Evolutionary conservation across 2,113 vertebrate genomes (phyloP).

Genomic region (Campylomormyrus tamandua): DNA sequence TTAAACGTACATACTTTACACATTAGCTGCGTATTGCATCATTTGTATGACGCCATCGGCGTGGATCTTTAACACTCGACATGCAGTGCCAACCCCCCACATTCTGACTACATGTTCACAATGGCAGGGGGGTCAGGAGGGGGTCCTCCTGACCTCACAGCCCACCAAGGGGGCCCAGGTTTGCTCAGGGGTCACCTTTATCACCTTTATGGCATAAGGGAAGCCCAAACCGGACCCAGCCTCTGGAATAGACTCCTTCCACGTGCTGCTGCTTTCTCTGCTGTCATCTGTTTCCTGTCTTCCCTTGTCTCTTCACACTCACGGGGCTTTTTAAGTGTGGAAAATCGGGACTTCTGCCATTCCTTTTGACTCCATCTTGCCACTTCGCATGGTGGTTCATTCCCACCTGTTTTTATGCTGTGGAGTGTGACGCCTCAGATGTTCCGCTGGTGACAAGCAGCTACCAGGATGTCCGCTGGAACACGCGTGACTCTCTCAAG

Average conservation of each 20-base stretch:
- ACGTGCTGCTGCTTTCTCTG: neutral
- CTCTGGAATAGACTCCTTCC: neutral
- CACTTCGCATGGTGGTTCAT: neutral
- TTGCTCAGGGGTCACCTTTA: neutral
- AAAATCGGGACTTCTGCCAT: neutral
- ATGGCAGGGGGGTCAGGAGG: neutral
- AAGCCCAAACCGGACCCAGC: neutral
- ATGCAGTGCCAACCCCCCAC: neutral
- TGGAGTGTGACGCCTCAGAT: neutral
- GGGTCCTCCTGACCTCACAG: neutral
- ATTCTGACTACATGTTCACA: neutral
- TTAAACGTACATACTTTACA: conserved; percentile 31
- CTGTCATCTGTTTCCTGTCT: neutral
- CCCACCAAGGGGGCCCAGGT: neutral
- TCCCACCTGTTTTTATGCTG: neutral
- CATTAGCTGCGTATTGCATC: conserved; percentile 17
- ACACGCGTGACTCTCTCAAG: neutral
- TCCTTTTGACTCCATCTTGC: neutral
- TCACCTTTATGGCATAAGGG: neutral
- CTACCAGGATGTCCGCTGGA: neutral
- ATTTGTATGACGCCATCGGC: neutral
- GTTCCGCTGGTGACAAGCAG: neutral
- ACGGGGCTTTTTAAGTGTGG: neutral
- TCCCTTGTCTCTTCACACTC: neutral
- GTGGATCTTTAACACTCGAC: neutral